A percentile compares a stretch with the other conserved stretches of the same genome.
Evolutionary conservation across 1,140 invertebrate species (phyloP).

Genomic region (Acromyrmex heyeri): DNA sequence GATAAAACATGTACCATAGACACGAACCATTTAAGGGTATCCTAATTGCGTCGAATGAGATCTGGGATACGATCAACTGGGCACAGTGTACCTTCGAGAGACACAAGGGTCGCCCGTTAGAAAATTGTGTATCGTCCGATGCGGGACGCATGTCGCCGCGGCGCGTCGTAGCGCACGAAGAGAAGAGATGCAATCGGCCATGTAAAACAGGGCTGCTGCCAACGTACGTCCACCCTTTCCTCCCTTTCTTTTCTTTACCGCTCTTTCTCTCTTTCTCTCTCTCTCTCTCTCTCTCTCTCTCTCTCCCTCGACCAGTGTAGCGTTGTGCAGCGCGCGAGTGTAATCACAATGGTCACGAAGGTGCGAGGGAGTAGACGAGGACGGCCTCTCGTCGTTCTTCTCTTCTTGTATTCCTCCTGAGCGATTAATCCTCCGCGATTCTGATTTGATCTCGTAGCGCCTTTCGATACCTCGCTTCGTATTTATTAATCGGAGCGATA

Average conservation of each 20-base stretch:
- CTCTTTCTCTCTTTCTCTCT: background rate
- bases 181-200: conserved; percentile 72
- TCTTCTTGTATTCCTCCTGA: conserved; percentile 32
- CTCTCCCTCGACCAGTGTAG: background rate
- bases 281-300: background rate
- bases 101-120: conserved; percentile 47
- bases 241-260: background rate
- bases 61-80: conserved; percentile 49
- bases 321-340: conserved; percentile 15
- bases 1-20: conserved; percentile 22
- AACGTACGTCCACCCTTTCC: conserved; percentile 55
- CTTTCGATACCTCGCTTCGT: conserved; percentile 55
- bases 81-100: conserved; percentile 13
- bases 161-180: conserved; percentile 46
- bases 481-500: conserved; percentile 55
- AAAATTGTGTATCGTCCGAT: conserved; percentile 56
- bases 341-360: conserved; percentile 56
- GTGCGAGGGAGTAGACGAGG: conserved; percentile 32
- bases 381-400: conserved; percentile 37
- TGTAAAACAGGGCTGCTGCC: conserved; percentile 73
- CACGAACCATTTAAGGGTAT: conserved; percentile 50
- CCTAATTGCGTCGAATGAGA: conserved; percentile 55
- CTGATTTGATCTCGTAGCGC: conserved; percentile 44
- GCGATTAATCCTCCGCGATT: conserved; percentile 52
- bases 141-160: conserved; percentile 64